A percentile compares a stretch with the other conserved stretches of the same genome.
These are phyloP conservation scores for Eupithecia exiguata DNA, from an alignment of 2,888 invertebrate species.

Conservation along the genomic window DNA sequence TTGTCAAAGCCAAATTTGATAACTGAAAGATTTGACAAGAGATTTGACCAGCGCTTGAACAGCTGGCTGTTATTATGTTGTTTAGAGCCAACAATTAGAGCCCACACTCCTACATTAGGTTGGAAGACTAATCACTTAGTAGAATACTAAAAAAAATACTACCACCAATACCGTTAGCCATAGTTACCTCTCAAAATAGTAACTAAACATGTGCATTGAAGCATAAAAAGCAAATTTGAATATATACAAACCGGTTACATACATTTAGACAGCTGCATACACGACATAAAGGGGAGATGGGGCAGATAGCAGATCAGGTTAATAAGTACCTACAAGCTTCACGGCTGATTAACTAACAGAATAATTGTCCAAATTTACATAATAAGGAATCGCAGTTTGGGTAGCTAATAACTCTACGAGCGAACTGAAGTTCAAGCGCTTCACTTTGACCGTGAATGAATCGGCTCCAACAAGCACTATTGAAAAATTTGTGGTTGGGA, in stretches of 20 bases:
- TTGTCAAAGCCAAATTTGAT: no score
- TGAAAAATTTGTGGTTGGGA: not conserved
- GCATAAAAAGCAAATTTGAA: slow-evolving; percentile 28
- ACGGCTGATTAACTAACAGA: slow-evolving; percentile 46
- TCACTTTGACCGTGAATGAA: not conserved
- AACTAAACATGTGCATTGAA: slow-evolving; percentile 19
- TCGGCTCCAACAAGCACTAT: not conserved
- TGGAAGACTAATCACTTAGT: not conserved
- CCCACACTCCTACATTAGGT: no score
- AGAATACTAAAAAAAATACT: not conserved
- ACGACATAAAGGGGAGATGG: slow-evolving; percentile 32
- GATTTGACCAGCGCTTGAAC: no score
- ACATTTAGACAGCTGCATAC: slow-evolving; percentile 32
- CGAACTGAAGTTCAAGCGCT: not conserved
- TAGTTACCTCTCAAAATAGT: not conserved
- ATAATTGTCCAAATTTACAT: slow-evolving; percentile 45
- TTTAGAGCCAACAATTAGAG: no score
- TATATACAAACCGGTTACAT: slow-evolving; percentile 24
- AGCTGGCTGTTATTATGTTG: no score
- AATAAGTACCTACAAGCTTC: slow-evolving; percentile 39
- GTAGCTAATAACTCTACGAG: not conserved
- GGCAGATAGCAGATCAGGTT: slow-evolving; percentile 35
- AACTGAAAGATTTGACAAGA: no score
- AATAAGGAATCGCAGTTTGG: slow-evolving; percentile 43
- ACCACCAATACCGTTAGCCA: not conserved